Base-by-base conservation (phyloP, 1,140 invertebrate species). In the Orussus abietinus region DNA sequence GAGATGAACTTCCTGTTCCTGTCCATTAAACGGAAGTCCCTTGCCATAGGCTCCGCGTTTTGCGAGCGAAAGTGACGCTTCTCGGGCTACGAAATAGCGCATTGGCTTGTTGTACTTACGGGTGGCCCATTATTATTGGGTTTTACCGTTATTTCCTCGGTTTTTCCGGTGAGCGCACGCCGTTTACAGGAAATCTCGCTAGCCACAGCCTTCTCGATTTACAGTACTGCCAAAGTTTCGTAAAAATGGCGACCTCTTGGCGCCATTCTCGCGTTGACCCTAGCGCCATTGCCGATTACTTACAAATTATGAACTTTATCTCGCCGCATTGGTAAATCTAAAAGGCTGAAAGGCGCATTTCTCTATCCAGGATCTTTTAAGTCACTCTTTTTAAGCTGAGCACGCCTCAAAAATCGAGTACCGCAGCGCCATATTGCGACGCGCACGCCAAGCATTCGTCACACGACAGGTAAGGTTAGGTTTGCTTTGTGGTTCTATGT, bases 1-100 rank as follows among this genome's bases (percentile, higher is more conserved):
- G 51, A 41, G 58, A 59, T 60, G 59, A 61, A 75, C 72, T 75
- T 75, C 72, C 72, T 75, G 71, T 75, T 75, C 71, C 72, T 75
- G 72, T 74, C 54, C 55, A 55, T 62, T 46, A 53, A 72, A 66
- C 71, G 71, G 71, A 74, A 73, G 69, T 74, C 58, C 67, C 61
- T 71, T 62, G 72, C 62, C 60, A 67, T 68, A 69, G 62, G 65
- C 57, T 52, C 59, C 51, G 55, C 47, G 53, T 46, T 53, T 53
- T 50, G 32, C 46, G 43, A 40, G 41, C 49, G 47, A 55, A 55
- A 57, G 46, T 42, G 43, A 51, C 42, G 34, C 34, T 38, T n/a
- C n/a, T n/a, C n/a, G n/a, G n/a, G n/a, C n/a, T n/a, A n/a, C n/a
- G n/a, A n/a, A n/a, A n/a, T n/a, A n/a, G n/a, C n/a, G n/a, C n/a